Base-by-base conservation (phyloP, 23 tunicate genomes). In the Corella eumyota region DNA sequence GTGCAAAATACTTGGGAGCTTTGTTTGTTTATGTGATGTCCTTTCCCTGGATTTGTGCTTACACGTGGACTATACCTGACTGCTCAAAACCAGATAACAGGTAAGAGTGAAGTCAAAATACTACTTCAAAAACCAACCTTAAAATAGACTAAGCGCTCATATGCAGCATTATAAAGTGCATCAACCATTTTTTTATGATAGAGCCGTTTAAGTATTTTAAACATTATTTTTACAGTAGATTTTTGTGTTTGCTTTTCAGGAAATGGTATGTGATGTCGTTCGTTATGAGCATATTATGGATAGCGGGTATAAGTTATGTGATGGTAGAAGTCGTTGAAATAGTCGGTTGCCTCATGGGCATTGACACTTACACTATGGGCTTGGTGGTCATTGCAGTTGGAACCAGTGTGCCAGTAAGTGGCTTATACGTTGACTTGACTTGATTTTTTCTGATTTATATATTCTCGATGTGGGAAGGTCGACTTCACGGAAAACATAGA, bases 311-410 rank as follows among this genome's bases (percentile, higher is more conserved):
- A 29, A 77, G 85, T 44, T 87, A 58, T 45, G 60, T 71, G 23
- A 87, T 87, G 96, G 69, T 77, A 15, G 78, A 64, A 45, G 50
- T 78, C 17, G 86, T 87, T 25, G 96, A 87, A 34, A 71, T 71
- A 48, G 54, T 78, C 34, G 96, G 96, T 27, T 87, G 96, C 64
- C 34, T 87, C 25, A 36, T 87, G 37, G 56, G 61, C 17, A 72
- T 87, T 36, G 96, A 78, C 54, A 31, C 76, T 40, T 87, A 77
- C 64, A 87, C 96, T 4, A 87, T 87, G 96, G 96, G 96, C 33
- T 58, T 87, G 49, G 80, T 87, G 35, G 85, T 87, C 2, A 74
- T 77, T 23, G 96, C 96, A 1, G 72, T 87, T 53, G 96, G 96
- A 20, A 87, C 96, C 22, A 87, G 96, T 61, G 86, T 87, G 17